Evolutionary conservation across 2,113 vertebrate species (phyloP), one percentile per base, ranked within the genome.

Genomic region (Dinomys branickii): DNA sequence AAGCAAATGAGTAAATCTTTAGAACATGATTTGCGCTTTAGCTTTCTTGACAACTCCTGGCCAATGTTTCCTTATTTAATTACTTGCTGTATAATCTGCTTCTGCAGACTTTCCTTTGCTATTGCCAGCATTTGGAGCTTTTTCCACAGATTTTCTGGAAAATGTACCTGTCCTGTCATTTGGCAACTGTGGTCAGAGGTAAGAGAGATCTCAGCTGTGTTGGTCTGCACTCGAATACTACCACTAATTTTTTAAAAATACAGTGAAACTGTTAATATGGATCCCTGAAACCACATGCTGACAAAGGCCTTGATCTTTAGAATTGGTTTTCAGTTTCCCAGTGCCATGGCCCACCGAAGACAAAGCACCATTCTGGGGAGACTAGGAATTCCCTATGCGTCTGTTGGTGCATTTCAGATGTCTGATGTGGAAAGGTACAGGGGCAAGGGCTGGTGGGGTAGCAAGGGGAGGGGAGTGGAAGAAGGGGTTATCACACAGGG

Each of bases 31-130:
- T 77, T 97, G 84, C 73, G 87, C 83, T 58, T 82, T 44, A 87
- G 83, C 50, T 94, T 44, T 63, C 19, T 75, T 47, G n/a, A 71
- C 47, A 50, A 17, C 50, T 19, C 67, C 87, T 63, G 67, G 54
- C 41, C 47, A 8, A 12, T 38, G 35, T 92, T 94, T 89, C 59
- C 94, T 81, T 90, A 91, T 54, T 94, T 84, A 87, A 94, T 95
- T 85, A 65, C 85, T 58, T 59, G 85, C 83, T 28, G 26, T 33
- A 33, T 56, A 85, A 85, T 94, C 90, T 90, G 44, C 38, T 95
- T 58, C 56, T 59, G 24, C 83, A 93, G 63, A 58, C 38, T 35
- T 54, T 5, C 28, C 65, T 59, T 75, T 24, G 7, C n/a, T 71
- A 14, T 12, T 28, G n/a, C 90, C 90, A 71, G 35, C 35, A 1